Conservation (phyloP, 2,113 vertebrate genomes). For the Baryphthengus martii region DNA sequence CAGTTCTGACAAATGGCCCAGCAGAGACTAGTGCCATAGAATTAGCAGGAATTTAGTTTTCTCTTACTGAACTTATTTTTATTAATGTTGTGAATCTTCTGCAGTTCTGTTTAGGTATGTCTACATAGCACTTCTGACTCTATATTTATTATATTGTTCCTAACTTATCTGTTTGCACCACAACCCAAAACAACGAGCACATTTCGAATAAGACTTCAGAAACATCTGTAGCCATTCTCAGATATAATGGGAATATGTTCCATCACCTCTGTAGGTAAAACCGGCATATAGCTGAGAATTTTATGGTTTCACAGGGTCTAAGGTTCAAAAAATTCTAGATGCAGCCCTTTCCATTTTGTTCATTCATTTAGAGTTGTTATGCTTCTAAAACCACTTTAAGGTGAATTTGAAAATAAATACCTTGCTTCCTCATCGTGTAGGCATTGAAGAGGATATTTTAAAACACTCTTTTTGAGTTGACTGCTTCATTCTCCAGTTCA, state of each 20-base stretch:
- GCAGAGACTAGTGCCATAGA: background rate
- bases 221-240: background rate
- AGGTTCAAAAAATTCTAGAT: background rate
- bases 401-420: background rate
- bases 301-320: accelerated
- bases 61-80: background rate
- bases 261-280: background rate
- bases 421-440: background rate
- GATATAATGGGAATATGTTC: background rate
- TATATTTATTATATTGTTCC: background rate
- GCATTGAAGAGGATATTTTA: background rate
- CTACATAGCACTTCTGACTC: background rate
- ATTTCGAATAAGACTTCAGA: background rate
- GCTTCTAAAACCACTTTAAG: background rate
- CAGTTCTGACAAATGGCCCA: background rate
- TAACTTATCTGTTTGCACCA: background rate
- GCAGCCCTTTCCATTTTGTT: background rate
- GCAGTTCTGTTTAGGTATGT: background rate
- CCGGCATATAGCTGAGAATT: background rate
- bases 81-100: background rate
- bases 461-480: background rate
- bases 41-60: background rate
- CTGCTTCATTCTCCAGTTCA: background rate
- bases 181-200: background rate
- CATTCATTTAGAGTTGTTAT: background rate